Conservation (phyloP, 2,888 invertebrate genomes). For the Sphecodes monilicornis region DNA sequence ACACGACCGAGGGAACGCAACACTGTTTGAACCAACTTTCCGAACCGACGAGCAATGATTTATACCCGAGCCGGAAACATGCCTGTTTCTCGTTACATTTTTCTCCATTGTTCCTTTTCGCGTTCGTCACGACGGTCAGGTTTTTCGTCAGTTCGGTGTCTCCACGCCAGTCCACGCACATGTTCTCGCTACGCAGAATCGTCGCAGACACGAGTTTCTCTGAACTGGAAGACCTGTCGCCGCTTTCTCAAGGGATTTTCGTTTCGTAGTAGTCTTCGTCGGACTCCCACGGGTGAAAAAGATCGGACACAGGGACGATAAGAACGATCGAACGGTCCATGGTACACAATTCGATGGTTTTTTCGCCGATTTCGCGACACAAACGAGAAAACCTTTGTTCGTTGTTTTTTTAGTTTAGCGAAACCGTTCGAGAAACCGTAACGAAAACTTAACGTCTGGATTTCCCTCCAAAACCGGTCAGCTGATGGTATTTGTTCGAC, state of each 20-base stretch:
- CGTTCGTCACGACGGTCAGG: constrained; percentile 7
- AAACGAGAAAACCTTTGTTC: background rate
- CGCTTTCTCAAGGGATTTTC: constrained; percentile 27
- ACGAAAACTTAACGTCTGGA: constrained; percentile 19
- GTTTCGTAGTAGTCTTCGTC: background rate
- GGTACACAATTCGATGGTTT: background rate
- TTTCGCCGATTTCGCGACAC: background rate
- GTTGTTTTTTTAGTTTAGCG: background rate
- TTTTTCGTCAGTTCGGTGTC: background rate
- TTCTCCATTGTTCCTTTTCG: constrained; percentile 16
- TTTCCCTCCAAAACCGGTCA: constrained; percentile 74
- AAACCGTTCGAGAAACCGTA: constrained; percentile 8
- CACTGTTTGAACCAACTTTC: background rate
- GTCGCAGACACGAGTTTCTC: constrained; percentile 13
- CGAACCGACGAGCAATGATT: constrained; percentile 6
- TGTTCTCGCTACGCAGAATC: background rate
- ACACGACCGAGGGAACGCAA: background rate
- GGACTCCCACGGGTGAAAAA: constrained; percentile 2
- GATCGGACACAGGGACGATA: background rate
- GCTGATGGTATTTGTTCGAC: constrained; percentile 64
- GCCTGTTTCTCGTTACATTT: constrained; percentile 7
- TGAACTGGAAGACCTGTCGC: constrained; percentile 25
- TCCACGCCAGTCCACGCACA: background rate
- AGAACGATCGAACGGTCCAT: background rate
- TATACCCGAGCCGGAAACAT: constrained; percentile 20